A percentile compares a stretch with the other conserved stretches of the same genome.
phyloP scores from a whole-genome alignment of 2,888 invertebrate genomes.

The Melikaiella ostensackeni region DNA sequence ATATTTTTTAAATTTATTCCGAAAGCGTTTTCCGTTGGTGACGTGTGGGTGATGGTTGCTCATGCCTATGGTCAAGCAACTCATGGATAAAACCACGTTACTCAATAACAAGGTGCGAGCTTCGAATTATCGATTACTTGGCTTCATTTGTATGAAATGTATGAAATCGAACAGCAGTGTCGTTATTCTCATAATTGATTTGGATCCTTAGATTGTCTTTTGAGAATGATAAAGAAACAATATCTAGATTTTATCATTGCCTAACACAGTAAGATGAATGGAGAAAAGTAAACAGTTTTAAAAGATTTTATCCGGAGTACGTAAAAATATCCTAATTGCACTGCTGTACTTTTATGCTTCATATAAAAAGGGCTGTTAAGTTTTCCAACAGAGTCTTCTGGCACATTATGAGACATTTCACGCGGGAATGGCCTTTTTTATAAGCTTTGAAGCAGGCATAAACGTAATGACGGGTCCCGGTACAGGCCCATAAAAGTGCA shows the following conservation, averaged over 20 bases:
- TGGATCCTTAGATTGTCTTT: neutral
- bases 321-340: conserved; percentile 24
- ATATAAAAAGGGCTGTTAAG: conserved; percentile 26
- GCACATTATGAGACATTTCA: conserved; percentile 57
- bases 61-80: conserved; percentile 22
- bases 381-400: conserved; percentile 41
- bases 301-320: neutral
- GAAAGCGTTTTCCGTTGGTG: conserved; percentile 42
- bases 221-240: no score
- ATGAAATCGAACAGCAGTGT: conserved; percentile 11
- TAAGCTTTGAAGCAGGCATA: conserved; percentile 45
- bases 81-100: conserved; percentile 41
- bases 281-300: neutral
- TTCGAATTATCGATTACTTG: conserved; percentile 42
- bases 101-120: conserved; percentile 44
- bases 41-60: conserved; percentile 42
- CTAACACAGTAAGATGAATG: neutral
- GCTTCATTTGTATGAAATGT: conserved; percentile 4
- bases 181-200: conserved; percentile 10
- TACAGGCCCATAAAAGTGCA: conserved; percentile 22
- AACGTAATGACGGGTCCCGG: conserved; percentile 30
- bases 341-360: conserved; percentile 23
- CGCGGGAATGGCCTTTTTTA: conserved; percentile 55
- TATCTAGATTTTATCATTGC: no score
- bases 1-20: conserved; percentile 49